Conservation (phyloP, 2,113 vertebrate species). For the Podarcis muralis region DNA sequence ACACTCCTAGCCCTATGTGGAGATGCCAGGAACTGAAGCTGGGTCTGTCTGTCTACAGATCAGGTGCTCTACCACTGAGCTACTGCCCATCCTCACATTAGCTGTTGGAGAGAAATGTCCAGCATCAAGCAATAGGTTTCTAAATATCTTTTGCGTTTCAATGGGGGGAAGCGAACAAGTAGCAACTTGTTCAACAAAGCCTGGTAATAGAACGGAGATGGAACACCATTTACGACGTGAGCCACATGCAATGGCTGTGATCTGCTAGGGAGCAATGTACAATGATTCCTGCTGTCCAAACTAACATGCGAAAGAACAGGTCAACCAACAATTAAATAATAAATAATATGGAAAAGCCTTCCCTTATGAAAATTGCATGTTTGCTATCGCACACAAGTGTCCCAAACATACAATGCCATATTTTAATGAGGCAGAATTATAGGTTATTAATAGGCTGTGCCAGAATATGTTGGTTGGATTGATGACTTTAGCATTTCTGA, state of each 20-base stretch:
- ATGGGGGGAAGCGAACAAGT: neutral
- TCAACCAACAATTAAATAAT: no score
- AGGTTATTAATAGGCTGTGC: neutral
- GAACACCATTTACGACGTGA: neutral
- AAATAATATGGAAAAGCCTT: neutral
- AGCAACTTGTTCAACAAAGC: neutral
- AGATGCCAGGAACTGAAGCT: no score
- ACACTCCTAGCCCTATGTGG: no score
- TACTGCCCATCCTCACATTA: neutral
- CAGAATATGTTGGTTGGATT: neutral
- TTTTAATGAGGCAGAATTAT: neutral
- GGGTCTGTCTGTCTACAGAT: no score
- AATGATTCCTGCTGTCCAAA: neutral
- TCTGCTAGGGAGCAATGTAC: neutral
- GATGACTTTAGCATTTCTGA: conserved; percentile 12
- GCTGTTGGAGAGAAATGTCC: neutral
- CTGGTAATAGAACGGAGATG: neutral
- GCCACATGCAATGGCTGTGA: neutral
- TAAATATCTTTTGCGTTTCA: no score
- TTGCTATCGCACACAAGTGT: neutral
- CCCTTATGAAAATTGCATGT: neutral
- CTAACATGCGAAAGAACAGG: neutral
- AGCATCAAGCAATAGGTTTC: neutral
- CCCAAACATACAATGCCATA: neutral
- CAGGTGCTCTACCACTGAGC: no score